Evolutionary conservation across 2,113 vertebrate species (phyloP).

Genomic region (Cromileptes altivelis): DNA sequence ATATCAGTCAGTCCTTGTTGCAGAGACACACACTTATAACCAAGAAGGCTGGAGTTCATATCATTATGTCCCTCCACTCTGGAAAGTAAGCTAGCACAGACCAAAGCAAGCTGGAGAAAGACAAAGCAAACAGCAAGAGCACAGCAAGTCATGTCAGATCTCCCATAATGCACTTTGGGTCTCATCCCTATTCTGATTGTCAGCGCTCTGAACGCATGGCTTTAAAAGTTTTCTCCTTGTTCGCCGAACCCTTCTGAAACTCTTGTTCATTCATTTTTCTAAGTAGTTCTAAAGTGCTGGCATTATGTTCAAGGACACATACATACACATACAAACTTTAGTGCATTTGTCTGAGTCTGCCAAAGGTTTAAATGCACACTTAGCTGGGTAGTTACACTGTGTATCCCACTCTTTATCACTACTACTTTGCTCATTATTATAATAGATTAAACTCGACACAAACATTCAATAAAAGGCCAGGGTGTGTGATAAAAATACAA

Average conservation of each 20-base stretch:
- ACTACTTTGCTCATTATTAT: conserved; percentile 52
- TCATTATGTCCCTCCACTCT: conserved; percentile 53
- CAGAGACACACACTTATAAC: conserved; percentile 60
- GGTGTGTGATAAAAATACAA: conserved; percentile 67
- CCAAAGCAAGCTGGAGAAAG: conserved; percentile 77
- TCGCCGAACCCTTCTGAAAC: conserved; percentile 47
- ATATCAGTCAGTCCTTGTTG: conserved; percentile 66
- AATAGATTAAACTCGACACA: conserved; percentile 62
- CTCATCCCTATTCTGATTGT: conserved; percentile 85
- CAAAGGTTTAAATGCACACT: conserved; percentile 69
- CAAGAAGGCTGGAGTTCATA: conserved; percentile 67
- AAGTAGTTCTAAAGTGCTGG: conserved; percentile 85
- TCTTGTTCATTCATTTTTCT: conserved; percentile 49
- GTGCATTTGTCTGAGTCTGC: conserved; percentile 77
- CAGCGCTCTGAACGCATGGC: conserved; percentile 86
- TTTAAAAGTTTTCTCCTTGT: conserved; percentile 73
- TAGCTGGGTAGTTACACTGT: conserved; percentile 68
- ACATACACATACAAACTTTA: conserved; percentile 73
- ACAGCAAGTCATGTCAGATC: conserved; percentile 75
- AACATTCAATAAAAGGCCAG: conserved; percentile 78
- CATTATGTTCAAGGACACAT: conserved; percentile 77
- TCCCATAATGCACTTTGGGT: conserved; percentile 80
- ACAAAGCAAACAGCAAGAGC: conserved; percentile 78
- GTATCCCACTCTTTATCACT: conserved; percentile 53
- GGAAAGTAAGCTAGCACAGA: conserved; percentile 74